These are phyloP conservation scores for Micromys minutus DNA, from an alignment of 2,113 vertebrate species.

Conservation along the genomic window DNA sequence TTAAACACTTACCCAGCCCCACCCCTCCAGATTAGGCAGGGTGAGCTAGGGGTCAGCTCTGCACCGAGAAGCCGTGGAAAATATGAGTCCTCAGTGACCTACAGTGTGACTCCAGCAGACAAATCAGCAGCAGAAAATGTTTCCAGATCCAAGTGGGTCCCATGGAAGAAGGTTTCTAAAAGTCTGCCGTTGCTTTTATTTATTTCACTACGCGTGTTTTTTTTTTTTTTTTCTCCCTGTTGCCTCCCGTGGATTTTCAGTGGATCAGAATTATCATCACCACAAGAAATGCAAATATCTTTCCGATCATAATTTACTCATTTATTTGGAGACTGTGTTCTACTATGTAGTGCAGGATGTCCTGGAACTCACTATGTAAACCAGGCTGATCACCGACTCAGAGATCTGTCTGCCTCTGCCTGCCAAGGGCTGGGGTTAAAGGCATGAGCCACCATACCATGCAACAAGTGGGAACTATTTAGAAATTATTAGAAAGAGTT, in stretches of 20 bases:
- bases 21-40: not conserved
- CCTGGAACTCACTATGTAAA: not conserved
- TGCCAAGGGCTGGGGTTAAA: no score
- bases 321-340: not conserved
- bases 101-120: not conserved
- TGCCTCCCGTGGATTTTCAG: not conserved
- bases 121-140: constrained; percentile 21
- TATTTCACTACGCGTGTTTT: not conserved
- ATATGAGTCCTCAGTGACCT: constrained; percentile 18
- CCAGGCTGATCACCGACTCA: not conserved
- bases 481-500: constrained; percentile 25
- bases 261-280: not conserved
- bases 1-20: not conserved
- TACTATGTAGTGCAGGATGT: not conserved
- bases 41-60: not conserved
- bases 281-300: constrained; percentile 1
- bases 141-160: constrained; percentile 44
- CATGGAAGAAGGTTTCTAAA: not conserved
- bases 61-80: not conserved
- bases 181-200: not conserved
- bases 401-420: not conserved
- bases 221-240: constrained; percentile 10
- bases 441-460: not conserved
- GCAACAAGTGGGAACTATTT: constrained; percentile 34
- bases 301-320: constrained; percentile 7